Percentiles rank a stretch among this genome's conserved stretches.
phyloP scores from a whole-genome alignment of 1,140 invertebrate species.

The Pogonomyrmex barbatus region DNA sequence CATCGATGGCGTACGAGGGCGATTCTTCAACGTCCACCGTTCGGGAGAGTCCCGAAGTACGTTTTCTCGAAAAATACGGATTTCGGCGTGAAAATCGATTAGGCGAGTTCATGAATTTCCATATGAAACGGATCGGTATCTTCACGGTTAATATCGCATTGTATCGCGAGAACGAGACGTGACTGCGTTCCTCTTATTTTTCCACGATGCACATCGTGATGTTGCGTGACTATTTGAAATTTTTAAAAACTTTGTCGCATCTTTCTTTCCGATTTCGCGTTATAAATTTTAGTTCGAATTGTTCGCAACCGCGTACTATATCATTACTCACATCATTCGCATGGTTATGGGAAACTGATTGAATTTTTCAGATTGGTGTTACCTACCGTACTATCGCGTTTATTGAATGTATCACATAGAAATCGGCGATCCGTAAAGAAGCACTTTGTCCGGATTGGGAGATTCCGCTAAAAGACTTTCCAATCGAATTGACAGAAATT shows the following conservation, averaged over 20 bases:
- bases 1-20: conserved; percentile 6
- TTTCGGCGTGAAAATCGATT: conserved; percentile 67
- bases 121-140: conserved; percentile 55
- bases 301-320: conserved; percentile 9
- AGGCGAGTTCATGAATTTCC: conserved; percentile 66
- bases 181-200: neutral
- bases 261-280: neutral
- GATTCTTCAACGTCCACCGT: conserved; percentile 67
- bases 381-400: neutral
- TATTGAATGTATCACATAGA: conserved; percentile 67
- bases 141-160: conserved; percentile 49
- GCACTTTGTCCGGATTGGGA: conserved; percentile 65
- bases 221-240: neutral
- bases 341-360: conserved; percentile 29
- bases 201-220: neutral
- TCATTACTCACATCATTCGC: neutral
- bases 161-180: conserved; percentile 10
- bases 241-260: neutral
- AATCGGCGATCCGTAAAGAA: conserved; percentile 74
- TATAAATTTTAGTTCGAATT: conserved; percentile 64
- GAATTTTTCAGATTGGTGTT: neutral
- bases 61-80: conserved; percentile 50
- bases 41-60: neutral
- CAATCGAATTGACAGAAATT: conserved; percentile 67
- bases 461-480: conserved; percentile 61